A percentile compares a stretch with the other conserved stretches of the same genome.
phyloP scores from a whole-genome alignment of 2,888 invertebrate species.

The Cantharis nigra region DNA sequence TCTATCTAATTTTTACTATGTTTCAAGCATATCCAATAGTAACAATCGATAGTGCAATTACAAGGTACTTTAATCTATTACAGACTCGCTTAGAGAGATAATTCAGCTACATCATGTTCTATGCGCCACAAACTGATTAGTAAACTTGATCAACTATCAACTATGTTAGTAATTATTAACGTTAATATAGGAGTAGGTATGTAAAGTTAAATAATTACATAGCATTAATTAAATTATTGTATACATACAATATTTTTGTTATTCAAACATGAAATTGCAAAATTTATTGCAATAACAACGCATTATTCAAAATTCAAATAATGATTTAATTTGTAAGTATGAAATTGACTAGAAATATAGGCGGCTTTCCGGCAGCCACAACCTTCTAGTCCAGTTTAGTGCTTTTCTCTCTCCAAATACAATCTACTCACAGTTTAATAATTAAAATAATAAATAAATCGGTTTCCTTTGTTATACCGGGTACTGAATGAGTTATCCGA shows the following conservation, averaged over 20 bases:
- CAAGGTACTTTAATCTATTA: slow-evolving; percentile 11
- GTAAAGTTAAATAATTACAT: not conserved
- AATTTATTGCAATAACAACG: not conserved
- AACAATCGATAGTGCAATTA: slow-evolving; percentile 11
- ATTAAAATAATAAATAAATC: too few relatives aligned
- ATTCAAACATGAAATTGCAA: not conserved
- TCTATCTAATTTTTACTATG: not conserved
- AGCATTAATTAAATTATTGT: not conserved
- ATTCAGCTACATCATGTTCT: slow-evolving; percentile 11
- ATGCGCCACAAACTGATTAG: slow-evolving; percentile 7
- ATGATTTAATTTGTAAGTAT: not conserved
- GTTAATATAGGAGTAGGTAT: not conserved
- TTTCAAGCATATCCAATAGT: not conserved
- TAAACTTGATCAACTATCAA: not conserved
- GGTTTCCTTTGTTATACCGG: too few relatives aligned
- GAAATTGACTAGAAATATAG: too few relatives aligned
- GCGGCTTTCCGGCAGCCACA: too few relatives aligned
- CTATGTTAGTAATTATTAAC: not conserved
- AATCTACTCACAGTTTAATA: too few relatives aligned
- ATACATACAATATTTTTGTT: not conserved
- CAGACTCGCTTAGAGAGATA: slow-evolving; percentile 5
- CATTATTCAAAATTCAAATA: not conserved
- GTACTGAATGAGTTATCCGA: too few relatives aligned
- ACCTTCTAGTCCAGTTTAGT: too few relatives aligned
- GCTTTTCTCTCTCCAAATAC: too few relatives aligned